These are phyloP conservation scores for Leucania comma DNA, from an alignment of 2,888 invertebrate genomes.

Conservation along the genomic window DNA sequence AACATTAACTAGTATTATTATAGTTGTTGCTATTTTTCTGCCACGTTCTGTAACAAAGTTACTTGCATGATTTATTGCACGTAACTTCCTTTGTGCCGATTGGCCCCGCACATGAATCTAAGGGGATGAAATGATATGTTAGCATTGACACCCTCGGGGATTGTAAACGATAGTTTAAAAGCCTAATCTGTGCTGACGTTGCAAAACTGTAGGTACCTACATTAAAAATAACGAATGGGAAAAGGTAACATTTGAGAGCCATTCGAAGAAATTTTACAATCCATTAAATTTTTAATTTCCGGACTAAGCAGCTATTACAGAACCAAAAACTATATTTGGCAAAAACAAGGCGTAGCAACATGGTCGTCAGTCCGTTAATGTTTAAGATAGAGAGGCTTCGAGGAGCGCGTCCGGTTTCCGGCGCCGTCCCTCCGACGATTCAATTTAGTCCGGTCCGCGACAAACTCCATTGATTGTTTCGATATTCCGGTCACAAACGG, in stretches of 20 bases:
- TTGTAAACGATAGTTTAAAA: slow-evolving; percentile 36
- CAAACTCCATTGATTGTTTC: slow-evolving; percentile 89
- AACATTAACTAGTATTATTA: slow-evolving; percentile 59
- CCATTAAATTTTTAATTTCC: slow-evolving; percentile 50
- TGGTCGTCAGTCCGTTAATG: slow-evolving; percentile 71
- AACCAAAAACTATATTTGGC: slow-evolving; percentile 55
- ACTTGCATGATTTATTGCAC: slow-evolving; percentile 55
- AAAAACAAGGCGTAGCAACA: slow-evolving; percentile 53
- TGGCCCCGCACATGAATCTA: slow-evolving; percentile 40
- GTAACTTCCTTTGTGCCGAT: slow-evolving; percentile 45
- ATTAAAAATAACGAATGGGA: background rate
- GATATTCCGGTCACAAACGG: slow-evolving; percentile 86
- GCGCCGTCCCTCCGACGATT: slow-evolving; percentile 79
- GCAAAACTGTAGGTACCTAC: too few species aligned
- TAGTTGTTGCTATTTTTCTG: slow-evolving; percentile 56
- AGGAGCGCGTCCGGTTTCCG: slow-evolving; percentile 86
- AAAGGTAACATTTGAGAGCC: background rate
- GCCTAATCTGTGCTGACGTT: background rate
- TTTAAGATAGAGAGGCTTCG: slow-evolving; percentile 78
- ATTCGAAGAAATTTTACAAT: slow-evolving; percentile 26
- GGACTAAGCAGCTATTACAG: slow-evolving; percentile 36
- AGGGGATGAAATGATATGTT: slow-evolving; percentile 44
- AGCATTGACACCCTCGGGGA: slow-evolving; percentile 39
- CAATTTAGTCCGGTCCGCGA: slow-evolving; percentile 84
- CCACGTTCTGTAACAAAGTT: slow-evolving; percentile 43